Conservation (phyloP, 30 jellyfish, hydroid and myxozoan genomes). For the Hydractinia symbiolongicarpus region DNA sequence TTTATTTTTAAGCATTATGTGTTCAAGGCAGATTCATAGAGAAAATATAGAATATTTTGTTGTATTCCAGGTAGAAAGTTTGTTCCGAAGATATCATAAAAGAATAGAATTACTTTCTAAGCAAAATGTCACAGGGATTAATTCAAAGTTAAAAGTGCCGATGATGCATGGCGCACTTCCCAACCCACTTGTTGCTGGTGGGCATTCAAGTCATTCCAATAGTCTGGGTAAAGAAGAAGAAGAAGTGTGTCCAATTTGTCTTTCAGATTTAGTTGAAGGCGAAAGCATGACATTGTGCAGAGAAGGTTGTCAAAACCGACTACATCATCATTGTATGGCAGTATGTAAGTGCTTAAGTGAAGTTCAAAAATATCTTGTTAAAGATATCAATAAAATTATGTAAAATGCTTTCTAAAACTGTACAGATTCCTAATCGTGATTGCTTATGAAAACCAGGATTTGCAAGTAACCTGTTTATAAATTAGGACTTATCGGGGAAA, state of each 20-base stretch:
- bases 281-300: conserved; percentile 94
- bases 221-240: conserved; percentile 69
- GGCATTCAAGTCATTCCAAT: conserved; percentile 18
- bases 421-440: background rate
- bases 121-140: conserved; percentile 51
- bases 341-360: conserved; percentile 59
- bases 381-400: too few species aligned
- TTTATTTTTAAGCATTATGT: too few species aligned
- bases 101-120: conserved; percentile 47
- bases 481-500: too few species aligned
- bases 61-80: conserved; percentile 56
- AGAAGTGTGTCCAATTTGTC: conserved; percentile 88
- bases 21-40: too few species aligned
- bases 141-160: conserved; percentile 36
- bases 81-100: conserved; percentile 66
- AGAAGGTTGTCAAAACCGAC: conserved; percentile 84
- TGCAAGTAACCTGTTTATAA: background rate
- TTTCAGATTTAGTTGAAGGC: conserved; percentile 94
- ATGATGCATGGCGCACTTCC: conserved; percentile 25
- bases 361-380: too few species aligned
- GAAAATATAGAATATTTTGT: too few species aligned
- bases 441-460: background rate
- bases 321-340: conserved; percentile 99
- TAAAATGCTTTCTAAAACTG: background rate
- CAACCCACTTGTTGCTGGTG: conserved; percentile 47